Evolutionary conservation across 2,888 invertebrate species (phyloP).

Genomic region (Orthosia gracilis): DNA sequence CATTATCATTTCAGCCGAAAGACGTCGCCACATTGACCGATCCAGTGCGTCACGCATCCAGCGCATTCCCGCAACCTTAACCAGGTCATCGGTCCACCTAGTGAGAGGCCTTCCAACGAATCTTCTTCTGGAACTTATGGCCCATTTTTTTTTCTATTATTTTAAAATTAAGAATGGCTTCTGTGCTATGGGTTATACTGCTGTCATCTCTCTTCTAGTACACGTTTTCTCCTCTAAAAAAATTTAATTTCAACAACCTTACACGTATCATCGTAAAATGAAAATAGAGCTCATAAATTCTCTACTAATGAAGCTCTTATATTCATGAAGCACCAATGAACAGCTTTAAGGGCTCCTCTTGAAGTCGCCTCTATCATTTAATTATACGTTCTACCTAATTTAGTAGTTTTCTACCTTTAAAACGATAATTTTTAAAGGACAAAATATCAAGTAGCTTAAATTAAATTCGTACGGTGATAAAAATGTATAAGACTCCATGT

Average conservation of each 20-base stretch:
- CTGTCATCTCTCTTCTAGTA: too few species aligned
- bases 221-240: neutral
- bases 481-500: slow-evolving; percentile 12
- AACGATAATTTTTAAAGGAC: slow-evolving; percentile 1
- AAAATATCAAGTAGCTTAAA: slow-evolving; percentile 20
- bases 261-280: slow-evolving; percentile 19
- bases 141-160: too few species aligned
- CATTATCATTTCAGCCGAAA: too few species aligned
- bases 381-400: slow-evolving; percentile 32
- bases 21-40: too few species aligned
- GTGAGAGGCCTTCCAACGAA: too few species aligned
- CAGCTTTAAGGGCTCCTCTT: slow-evolving; percentile 5
- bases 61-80: too few species aligned
- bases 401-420: slow-evolving; percentile 39
- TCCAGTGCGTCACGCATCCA: too few species aligned
- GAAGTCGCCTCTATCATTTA: slow-evolving; percentile 24
- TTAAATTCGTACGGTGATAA: slow-evolving; percentile 24
- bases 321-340: slow-evolving; percentile 36
- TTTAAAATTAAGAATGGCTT: too few species aligned
- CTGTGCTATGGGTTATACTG: too few species aligned
- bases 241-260: slow-evolving; percentile 1
- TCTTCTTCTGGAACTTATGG: too few species aligned
- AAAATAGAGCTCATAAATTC: slow-evolving; percentile 15
- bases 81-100: too few species aligned
- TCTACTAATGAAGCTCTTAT: slow-evolving; percentile 40